phyloP scores from a whole-genome alignment of 1,140 invertebrate genomes.

The Leptinotarsa undecemlineata region DNA sequence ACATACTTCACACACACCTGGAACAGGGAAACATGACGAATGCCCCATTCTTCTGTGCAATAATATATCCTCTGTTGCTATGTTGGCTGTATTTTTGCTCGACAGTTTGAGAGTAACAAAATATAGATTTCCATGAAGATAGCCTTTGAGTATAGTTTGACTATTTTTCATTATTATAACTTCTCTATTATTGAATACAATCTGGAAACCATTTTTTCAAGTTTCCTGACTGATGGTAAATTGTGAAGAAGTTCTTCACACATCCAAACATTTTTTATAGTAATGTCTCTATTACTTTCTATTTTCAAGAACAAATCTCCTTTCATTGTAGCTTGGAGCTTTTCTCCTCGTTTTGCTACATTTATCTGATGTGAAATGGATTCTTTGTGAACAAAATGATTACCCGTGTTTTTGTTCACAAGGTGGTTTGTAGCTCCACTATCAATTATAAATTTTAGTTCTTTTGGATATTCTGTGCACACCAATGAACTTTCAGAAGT shows the following conservation, averaged over 20 bases:
- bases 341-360: not conserved
- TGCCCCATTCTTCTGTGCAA: conserved; percentile 9
- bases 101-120: not conserved
- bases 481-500: no score
- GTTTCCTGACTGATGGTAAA: conserved; percentile 23
- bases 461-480: no score
- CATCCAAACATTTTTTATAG: conserved; percentile 13
- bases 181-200: conserved; percentile 12
- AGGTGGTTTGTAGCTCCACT: conserved; percentile 11
- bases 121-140: conserved; percentile 21
- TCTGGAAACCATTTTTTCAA: conserved; percentile 22
- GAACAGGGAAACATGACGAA: conserved; percentile 12
- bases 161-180: conserved; percentile 6
- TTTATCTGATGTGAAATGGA: not conserved
- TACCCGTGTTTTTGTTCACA: not conserved
- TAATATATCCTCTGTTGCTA: not conserved
- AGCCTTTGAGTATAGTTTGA: not conserved
- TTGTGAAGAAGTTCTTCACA: not conserved
- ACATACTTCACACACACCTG: conserved; percentile 36
- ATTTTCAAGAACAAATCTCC: not conserved
- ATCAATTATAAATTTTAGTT: not conserved
- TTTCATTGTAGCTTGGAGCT: not conserved
- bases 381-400: not conserved
- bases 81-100: not conserved
- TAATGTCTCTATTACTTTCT: not conserved